Evolutionary conservation across 1,140 invertebrate species (phyloP), one percentile per base, ranked within the genome.

Genomic region (Metopolophium dirhodum): DNA sequence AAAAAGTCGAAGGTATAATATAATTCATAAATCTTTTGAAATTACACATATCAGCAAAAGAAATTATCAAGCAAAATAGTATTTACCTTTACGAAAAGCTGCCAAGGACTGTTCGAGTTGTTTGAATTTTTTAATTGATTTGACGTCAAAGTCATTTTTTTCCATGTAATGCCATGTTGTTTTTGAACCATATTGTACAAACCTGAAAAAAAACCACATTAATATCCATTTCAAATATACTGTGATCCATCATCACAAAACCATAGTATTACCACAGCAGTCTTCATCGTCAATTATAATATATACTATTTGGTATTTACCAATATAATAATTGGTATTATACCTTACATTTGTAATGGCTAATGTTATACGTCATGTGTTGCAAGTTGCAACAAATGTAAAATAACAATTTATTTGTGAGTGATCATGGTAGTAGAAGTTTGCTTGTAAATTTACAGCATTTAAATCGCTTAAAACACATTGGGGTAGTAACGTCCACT

Each of bases 101-200:
- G 94, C 94, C 30, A 94, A 88, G 14, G 93, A 91, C 68, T 94
- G 94, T 91, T 94, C 94, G 4, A 94, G 93, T 9, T 93, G 88
- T 93, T 94, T 94, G 22, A 94, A 61, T 83, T 94, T 94, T 35
- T 94, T 54, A 23, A 94, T 89, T 0, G 94, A 94, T 35, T 92
- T 93, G 11, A 35, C 54, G 51, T 90, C 23, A 23, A 93, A 41
- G 68, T 94, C 92, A 41, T 82, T 90, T 90, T 94, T 93, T 90
- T 94, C 77, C 88, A 94, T 86, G 49, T 93, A 94, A 68, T 94
- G 89, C 94, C 94, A 94, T 83, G 91, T 83, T 26, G 94, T 68
- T 94, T 94, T 94, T 57, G 94, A 94, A 30, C 91, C 94, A 93
- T 94, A 94, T 47, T 94, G 94, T 23, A 94, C 49, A 83, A 94